A percentile compares a stretch with the other conserved stretches of the same genome.
These are phyloP conservation scores for Zygaena filipendulae DNA, from an alignment of 2,888 invertebrate species.

Conservation along the genomic window DNA sequence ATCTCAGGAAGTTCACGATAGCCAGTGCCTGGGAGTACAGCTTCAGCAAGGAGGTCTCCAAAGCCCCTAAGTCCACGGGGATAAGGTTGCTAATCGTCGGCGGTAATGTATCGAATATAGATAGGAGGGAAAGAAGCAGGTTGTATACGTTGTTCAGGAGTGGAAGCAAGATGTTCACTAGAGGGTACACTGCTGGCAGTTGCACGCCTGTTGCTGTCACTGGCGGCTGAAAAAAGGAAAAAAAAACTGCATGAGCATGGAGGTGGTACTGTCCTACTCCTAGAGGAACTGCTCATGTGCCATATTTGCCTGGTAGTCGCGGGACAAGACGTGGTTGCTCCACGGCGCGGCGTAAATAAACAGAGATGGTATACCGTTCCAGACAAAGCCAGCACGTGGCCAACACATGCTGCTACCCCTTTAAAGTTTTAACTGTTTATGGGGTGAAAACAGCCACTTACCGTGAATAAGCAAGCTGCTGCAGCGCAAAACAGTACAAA, in stretches of 20 bases:
- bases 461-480: slow-evolving; percentile 26
- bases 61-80: slow-evolving; percentile 47
- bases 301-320: no score
- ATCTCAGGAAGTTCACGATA: slow-evolving; percentile 48
- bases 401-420: no score
- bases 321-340: no score
- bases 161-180: slow-evolving; percentile 53
- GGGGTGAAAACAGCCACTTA: slow-evolving; percentile 25
- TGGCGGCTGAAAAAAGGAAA: slow-evolving; percentile 32
- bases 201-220: slow-evolving; percentile 41
- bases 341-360: no score
- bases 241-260: background rate
- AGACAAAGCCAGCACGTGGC: no score
- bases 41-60: slow-evolving; percentile 51
- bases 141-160: slow-evolving; percentile 60
- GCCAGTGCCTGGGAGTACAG: slow-evolving; percentile 54
- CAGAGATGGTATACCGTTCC: no score
- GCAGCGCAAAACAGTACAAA: slow-evolving; percentile 19
- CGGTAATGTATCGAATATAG: slow-evolving; percentile 55
- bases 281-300: no score
- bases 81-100: slow-evolving; percentile 47
- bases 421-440: no score
- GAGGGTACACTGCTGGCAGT: slow-evolving; percentile 52
- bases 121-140: slow-evolving; percentile 48
- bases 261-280: no score